A percentile compares a stretch with the other conserved stretches of the same genome.
These are phyloP conservation scores for Gopherus evgoodei DNA, from an alignment of 2,113 vertebrate genomes.

Conservation along the genomic window DNA sequence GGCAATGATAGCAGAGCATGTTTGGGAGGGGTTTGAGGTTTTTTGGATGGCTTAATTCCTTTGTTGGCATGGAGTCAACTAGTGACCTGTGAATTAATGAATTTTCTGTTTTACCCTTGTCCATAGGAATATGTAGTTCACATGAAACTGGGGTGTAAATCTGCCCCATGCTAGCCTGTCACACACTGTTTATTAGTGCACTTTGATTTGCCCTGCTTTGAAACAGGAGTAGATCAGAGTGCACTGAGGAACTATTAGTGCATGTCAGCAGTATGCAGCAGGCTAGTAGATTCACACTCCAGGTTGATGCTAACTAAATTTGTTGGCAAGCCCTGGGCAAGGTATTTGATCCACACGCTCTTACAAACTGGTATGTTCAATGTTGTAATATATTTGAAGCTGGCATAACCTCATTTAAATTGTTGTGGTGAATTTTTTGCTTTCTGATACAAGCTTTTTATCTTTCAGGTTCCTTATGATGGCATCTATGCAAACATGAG, in stretches of 20 bases:
- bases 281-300: neutral
- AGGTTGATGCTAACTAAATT: neutral
- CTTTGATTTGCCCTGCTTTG: neutral
- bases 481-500: constrained; percentile 99
- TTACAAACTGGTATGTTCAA: neutral
- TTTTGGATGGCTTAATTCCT: neutral
- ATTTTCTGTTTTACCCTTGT: accelerated
- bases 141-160: neutral
- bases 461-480: constrained; percentile 93
- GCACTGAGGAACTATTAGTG: neutral
- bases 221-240: neutral
- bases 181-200: neutral
- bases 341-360: neutral
- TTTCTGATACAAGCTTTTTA: constrained; percentile 18
- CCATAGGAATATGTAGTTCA: neutral
- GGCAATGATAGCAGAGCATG: neutral
- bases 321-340: neutral
- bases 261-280: neutral
- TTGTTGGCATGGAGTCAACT: neutral
- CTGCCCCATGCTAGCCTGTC: neutral
- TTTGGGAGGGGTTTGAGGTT: neutral
- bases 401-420: neutral
- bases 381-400: neutral
- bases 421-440: neutral
- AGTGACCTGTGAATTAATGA: neutral